Evolutionary conservation across 2,797 vertebrate species (phyloP).

Genomic region (Muscicapa comitata): DNA sequence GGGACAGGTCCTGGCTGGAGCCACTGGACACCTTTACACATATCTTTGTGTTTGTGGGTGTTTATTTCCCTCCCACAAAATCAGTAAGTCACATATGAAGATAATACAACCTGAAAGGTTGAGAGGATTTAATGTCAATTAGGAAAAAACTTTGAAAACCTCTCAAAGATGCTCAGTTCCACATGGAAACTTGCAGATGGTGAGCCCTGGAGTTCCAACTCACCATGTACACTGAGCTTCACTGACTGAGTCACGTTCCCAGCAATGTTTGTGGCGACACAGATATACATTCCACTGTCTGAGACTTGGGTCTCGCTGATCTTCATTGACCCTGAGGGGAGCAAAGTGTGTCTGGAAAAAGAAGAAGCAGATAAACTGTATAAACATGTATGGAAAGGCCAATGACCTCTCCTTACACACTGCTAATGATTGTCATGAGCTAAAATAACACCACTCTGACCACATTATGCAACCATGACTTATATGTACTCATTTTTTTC

Average conservation of each 20-base stretch:
- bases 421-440: not conserved
- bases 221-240: slow-evolving; percentile 87
- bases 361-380: not conserved
- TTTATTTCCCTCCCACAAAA: not conserved
- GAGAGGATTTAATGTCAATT: not conserved
- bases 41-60: not conserved
- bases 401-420: not conserved
- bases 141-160: not conserved
- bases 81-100: not conserved
- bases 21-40: not conserved
- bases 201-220: slow-evolving; percentile 34
- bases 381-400: not conserved
- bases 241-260: slow-evolving; percentile 88
- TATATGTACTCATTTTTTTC: not conserved
- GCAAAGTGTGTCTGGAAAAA: slow-evolving; percentile 86
- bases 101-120: not conserved
- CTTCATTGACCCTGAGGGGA: slow-evolving; percentile 91
- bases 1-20: not conserved
- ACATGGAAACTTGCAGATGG: not conserved
- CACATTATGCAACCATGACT: not conserved
- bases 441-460: not conserved
- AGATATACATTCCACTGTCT: slow-evolving; percentile 89
- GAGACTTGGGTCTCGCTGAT: slow-evolving; percentile 85
- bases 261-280: slow-evolving; percentile 94
- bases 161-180: not conserved